A percentile compares a stretch with the other conserved stretches of the same genome.
phyloP scores from a whole-genome alignment of 1,140 invertebrate genomes.

The Harpegnathos saltator region DNA sequence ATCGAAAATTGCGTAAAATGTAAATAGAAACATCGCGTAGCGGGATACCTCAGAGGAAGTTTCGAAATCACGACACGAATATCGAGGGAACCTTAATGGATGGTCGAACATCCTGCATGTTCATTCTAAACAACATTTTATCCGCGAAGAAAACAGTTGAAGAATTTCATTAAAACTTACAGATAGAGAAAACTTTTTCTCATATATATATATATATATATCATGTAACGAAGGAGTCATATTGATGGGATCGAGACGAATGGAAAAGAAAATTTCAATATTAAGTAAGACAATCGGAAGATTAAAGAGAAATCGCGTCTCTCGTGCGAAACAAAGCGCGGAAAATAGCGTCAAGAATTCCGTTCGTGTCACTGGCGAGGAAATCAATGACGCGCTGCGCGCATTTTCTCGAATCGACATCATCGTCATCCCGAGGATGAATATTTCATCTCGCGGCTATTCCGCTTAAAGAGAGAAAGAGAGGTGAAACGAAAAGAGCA shows the following conservation, averaged over 20 bases:
- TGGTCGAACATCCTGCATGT: too few relatives aligned
- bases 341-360: background rate
- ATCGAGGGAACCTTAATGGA: background rate
- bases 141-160: too few relatives aligned
- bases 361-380: background rate
- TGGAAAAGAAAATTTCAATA: background rate
- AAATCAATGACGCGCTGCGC: constrained; percentile 21
- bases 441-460: constrained; percentile 41
- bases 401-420: constrained; percentile 28
- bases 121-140: too few relatives aligned
- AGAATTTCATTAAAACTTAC: too few relatives aligned
- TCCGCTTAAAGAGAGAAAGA: background rate
- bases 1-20: constrained; percentile 33
- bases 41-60: background rate
- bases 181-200: too few relatives aligned
- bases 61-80: background rate
- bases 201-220: too few relatives aligned
- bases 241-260: background rate
- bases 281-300: background rate
- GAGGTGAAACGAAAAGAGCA: background rate
- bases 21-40: constrained; percentile 12
- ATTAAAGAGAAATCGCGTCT: background rate
- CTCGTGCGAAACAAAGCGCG: background rate
- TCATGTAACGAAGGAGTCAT: background rate
- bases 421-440: constrained; percentile 49